These are phyloP conservation scores for Drosophila oshimai DNA, from an alignment of 1,140 invertebrate species.

Conservation along the genomic window DNA sequence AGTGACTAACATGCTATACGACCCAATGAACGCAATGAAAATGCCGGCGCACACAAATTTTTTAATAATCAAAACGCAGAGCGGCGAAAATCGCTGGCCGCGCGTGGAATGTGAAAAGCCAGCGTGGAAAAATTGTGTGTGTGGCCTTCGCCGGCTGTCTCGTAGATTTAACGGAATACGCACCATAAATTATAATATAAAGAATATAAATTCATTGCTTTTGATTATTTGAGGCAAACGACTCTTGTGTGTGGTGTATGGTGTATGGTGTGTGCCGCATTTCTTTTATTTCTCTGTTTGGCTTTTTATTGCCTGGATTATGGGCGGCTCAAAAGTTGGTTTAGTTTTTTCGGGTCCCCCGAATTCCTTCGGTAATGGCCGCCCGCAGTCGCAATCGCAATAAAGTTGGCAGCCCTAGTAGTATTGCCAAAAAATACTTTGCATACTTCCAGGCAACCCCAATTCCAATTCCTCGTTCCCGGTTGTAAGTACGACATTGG, in stretches of 20 bases:
- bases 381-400: conserved; percentile 4
- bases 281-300: conserved; percentile 20
- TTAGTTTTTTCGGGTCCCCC: conserved; percentile 7
- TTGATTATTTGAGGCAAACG: conserved; percentile 47
- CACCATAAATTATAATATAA: conserved; percentile 74
- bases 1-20: conserved; percentile 53
- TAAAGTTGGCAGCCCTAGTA: conserved; percentile 8
- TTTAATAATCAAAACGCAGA: conserved; percentile 72
- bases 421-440: conserved; percentile 20
- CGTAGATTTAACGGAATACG: conserved; percentile 53
- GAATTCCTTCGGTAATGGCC: conserved; percentile 14
- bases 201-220: conserved; percentile 70
- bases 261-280: neutral
- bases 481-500: conserved; percentile 6
- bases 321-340: conserved; percentile 35
- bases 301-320: conserved; percentile 32
- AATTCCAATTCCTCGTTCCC: conserved; percentile 1
- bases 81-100: conserved; percentile 50
- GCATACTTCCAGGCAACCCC: conserved; percentile 18
- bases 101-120: conserved; percentile 75
- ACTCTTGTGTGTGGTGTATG: neutral
- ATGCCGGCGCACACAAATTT: conserved; percentile 69
- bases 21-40: conserved; percentile 72
- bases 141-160: conserved; percentile 38
- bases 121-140: conserved; percentile 55